A percentile compares a stretch with the other conserved stretches of the same genome.
These are phyloP conservation scores for Aphelenchoides besseyi DNA, from an alignment of 1,140 invertebrate genomes.

Conservation along the genomic window DNA sequence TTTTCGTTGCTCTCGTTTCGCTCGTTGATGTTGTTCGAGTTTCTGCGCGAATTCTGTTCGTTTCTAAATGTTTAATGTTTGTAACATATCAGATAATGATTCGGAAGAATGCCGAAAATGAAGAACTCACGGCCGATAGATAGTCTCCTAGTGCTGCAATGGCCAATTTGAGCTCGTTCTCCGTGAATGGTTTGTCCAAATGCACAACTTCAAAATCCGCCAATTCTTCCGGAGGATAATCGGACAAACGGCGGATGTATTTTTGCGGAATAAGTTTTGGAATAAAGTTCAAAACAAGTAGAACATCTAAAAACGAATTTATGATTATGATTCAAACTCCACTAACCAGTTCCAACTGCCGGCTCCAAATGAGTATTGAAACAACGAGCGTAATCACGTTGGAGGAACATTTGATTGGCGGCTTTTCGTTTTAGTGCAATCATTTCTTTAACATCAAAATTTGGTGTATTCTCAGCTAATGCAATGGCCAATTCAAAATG, in stretches of 20 bases:
- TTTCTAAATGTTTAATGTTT: slow-evolving; percentile 30
- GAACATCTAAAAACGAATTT: slow-evolving; percentile 30
- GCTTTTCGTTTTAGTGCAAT: slow-evolving; percentile 38
- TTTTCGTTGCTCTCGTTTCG: slow-evolving; percentile 27
- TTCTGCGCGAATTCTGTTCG: slow-evolving; percentile 32
- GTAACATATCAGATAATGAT: no score
- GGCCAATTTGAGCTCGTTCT: slow-evolving; percentile 42
- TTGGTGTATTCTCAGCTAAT: slow-evolving; percentile 24
- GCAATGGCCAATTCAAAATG: slow-evolving; percentile 43
- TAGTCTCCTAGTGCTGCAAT: slow-evolving; percentile 37
- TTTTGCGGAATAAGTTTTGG: slow-evolving; percentile 41
- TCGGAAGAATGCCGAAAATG: not conserved
- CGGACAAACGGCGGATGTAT: slow-evolving; percentile 28
- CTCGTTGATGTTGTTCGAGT: slow-evolving; percentile 18
- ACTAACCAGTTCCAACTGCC: slow-evolving; percentile 34
- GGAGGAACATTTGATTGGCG: slow-evolving; percentile 30
- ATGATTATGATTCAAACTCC: not conserved
- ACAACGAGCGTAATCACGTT: slow-evolving; percentile 40
- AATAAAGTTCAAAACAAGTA: slow-evolving; percentile 42
- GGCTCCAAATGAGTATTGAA: slow-evolving; percentile 39
- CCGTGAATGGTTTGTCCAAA: slow-evolving; percentile 19
- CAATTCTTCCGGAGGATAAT: slow-evolving; percentile 26
- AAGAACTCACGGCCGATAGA: slow-evolving; percentile 26
- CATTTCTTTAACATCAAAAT: slow-evolving; percentile 27
- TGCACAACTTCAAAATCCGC: slow-evolving; percentile 23